Percentiles rank a stretch among this genome's conserved stretches.
These are phyloP conservation scores for Columba guinea DNA, from an alignment of 2,797 vertebrate genomes.

Conservation along the genomic window DNA sequence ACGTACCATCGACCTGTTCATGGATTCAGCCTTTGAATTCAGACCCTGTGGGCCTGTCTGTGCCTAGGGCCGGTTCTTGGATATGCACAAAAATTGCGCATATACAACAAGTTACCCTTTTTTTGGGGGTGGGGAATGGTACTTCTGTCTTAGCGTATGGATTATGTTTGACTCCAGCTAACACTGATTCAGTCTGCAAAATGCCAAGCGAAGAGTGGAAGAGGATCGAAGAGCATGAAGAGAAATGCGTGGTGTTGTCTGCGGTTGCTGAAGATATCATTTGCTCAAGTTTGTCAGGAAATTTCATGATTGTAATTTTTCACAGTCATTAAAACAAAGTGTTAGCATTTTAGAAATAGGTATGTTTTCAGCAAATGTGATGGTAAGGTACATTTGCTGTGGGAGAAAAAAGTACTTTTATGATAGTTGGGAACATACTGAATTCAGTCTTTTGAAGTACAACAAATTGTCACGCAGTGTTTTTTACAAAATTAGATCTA, in stretches of 20 bases:
- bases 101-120: neutral
- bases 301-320: neutral
- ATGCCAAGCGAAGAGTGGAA: neutral
- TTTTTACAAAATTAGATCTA: neutral
- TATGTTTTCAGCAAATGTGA: neutral
- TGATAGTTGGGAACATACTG: neutral
- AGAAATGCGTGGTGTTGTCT: neutral
- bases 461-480: neutral
- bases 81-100: neutral
- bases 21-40: neutral
- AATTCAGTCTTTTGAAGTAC: neutral
- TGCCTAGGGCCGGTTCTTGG: neutral
- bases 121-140: neutral
- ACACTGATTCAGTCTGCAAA: neutral
- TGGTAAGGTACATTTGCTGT: neutral
- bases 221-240: neutral
- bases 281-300: neutral
- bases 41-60: neutral
- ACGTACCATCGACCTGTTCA: neutral
- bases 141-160: neutral
- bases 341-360: neutral
- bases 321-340: neutral
- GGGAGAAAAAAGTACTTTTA: neutral
- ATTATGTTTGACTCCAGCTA: neutral
- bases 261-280: rapidly evolving